phyloP scores from a whole-genome alignment of 2,113 vertebrate species.

The Hydrolagus affinis region DNA sequence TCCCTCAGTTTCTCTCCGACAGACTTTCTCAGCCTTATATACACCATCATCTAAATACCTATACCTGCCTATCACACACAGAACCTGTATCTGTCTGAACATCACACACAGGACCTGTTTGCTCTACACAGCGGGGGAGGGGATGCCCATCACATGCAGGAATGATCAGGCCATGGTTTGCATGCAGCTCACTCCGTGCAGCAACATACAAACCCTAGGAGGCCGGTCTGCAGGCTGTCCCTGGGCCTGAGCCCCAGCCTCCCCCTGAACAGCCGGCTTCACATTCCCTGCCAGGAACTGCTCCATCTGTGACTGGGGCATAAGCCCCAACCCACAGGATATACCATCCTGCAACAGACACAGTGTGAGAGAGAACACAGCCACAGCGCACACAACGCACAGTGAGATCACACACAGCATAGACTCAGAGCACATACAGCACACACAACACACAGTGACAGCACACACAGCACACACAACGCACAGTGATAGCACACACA shows the following conservation, averaged over 20 bases:
- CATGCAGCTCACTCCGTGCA: no score
- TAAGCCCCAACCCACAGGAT: background rate
- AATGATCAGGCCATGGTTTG: no score
- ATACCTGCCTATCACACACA: no score
- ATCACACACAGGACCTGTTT: no score
- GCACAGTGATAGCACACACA: background rate
- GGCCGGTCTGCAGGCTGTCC: background rate
- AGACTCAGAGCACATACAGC: background rate
- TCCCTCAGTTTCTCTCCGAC: no score
- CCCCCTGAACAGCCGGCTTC: background rate
- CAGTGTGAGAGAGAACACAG: background rate
- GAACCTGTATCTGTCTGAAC: no score
- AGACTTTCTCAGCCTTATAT: no score
- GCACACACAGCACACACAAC: background rate
- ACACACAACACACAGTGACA: no score
- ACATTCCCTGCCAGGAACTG: background rate
- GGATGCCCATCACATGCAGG: no score
- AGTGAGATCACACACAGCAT: background rate
- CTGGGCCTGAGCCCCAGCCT: background rate
- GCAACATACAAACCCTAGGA: slow-evolving; percentile 16
- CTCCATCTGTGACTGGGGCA: background rate
- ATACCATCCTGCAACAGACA: slow-evolving; percentile 9
- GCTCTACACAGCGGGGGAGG: no score
- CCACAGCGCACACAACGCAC: background rate
- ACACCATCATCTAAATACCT: no score